Conservation (phyloP, 1,140 invertebrate genomes). For the Euglossa dilemma region DNA sequence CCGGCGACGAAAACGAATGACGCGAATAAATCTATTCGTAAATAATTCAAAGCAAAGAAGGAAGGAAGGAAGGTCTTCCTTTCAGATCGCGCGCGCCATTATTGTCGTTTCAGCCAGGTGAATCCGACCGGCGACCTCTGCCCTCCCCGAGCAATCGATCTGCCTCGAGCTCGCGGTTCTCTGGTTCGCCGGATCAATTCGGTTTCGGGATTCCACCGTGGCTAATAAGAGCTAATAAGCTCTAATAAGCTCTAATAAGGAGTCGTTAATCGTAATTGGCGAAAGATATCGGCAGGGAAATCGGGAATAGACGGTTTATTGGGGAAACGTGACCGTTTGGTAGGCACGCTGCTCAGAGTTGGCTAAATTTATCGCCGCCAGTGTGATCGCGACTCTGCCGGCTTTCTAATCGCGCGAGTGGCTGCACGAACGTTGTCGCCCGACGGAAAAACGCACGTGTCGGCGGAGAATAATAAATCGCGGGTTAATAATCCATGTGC, state of each 20-base stretch:
- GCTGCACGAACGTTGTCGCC: no score
- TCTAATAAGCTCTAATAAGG: no score
- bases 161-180: no score
- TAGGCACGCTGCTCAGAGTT: not conserved
- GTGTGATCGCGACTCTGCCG: not conserved
- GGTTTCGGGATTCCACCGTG: not conserved
- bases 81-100: not conserved
- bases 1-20: constrained; percentile 32
- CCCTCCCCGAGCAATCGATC: constrained; percentile 14
- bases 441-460: not conserved
- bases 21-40: constrained; percentile 47
- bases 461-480: not conserved
- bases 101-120: constrained; percentile 4
- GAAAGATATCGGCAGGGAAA: not conserved
- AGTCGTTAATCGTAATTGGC: not conserved
- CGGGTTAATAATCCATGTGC: not conserved
- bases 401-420: not conserved
- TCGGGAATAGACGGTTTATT: no score
- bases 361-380: not conserved
- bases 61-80: not conserved
- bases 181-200: not conserved
- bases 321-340: no score
- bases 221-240: no score
- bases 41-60: constrained; percentile 15
- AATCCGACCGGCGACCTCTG: not conserved